Conservation (phyloP, 1,140 invertebrate species). For the Diorhabda carinulata region DNA sequence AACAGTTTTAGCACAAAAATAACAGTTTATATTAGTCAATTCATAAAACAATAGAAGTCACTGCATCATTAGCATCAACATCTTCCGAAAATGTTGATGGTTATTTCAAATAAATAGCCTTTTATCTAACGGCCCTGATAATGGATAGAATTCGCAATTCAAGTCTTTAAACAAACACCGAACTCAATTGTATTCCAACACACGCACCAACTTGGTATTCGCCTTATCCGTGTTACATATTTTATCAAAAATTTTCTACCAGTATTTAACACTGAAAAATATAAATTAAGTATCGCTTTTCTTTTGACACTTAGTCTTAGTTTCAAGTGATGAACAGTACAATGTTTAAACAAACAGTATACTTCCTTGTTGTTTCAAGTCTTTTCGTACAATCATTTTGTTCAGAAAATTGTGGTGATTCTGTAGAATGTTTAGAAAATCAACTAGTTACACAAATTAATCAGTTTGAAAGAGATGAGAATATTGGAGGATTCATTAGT, state of each 20-base stretch:
- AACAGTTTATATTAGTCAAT: no score
- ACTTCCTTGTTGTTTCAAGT: slow-evolving; percentile 6
- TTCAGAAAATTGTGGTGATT: slow-evolving; percentile 24
- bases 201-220: slow-evolving; percentile 10
- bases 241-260: slow-evolving; percentile 5
- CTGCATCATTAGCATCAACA: no score
- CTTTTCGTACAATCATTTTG: slow-evolving; percentile 20
- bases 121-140: neutral
- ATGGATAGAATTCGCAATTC: neutral
- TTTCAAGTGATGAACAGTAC: neutral
- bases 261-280: slow-evolving; percentile 8
- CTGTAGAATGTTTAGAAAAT: slow-evolving; percentile 43
- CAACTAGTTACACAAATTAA: slow-evolving; percentile 49
- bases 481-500: slow-evolving; percentile 48
- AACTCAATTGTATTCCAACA: slow-evolving; percentile 1
- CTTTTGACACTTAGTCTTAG: neutral
- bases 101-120: no score
- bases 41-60: no score
- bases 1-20: no score
- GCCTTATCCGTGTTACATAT: slow-evolving; percentile 10
- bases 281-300: slow-evolving; percentile 9
- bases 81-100: no score
- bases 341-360: slow-evolving; percentile 6
- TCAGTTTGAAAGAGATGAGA: slow-evolving; percentile 44
- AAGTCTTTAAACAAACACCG: neutral